phyloP scores from a whole-genome alignment of 2,113 vertebrate genomes.

The Rynchops niger region DNA sequence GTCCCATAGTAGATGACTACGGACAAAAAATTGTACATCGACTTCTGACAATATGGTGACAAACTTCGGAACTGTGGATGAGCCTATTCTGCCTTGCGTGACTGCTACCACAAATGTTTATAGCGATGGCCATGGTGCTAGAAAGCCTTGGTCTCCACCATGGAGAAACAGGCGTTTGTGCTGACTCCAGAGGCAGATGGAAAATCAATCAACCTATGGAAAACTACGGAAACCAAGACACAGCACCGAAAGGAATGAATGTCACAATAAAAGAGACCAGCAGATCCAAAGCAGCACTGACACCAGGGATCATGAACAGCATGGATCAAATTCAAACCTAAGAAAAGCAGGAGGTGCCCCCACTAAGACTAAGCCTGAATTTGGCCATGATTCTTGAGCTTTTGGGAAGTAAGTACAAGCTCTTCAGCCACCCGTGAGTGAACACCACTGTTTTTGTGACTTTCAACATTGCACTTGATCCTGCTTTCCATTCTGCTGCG shows the following conservation, averaged over 20 bases:
- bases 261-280: not conserved
- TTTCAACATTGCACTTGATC: not conserved
- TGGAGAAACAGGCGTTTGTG: not conserved
- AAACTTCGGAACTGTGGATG: not conserved
- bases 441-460: not conserved
- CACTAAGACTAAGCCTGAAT: not conserved
- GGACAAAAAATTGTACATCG: not conserved
- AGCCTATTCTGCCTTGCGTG: not conserved
- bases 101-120: not conserved
- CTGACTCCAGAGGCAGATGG: not conserved
- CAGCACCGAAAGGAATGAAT: not conserved
- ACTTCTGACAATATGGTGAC: not conserved
- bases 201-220: not conserved
- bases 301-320: not conserved
- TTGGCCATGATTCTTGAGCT: not conserved
- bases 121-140: not conserved
- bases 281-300: not conserved
- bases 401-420: not conserved
- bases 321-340: not conserved
- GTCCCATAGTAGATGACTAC: fast-evolving
- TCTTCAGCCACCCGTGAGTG: not conserved
- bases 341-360: not conserved
- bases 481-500: not conserved
- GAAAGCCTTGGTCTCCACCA: not conserved
- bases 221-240: not conserved